These are phyloP conservation scores for Danaus melanippus DNA, from an alignment of 1,140 invertebrate genomes.

Conservation along the genomic window DNA sequence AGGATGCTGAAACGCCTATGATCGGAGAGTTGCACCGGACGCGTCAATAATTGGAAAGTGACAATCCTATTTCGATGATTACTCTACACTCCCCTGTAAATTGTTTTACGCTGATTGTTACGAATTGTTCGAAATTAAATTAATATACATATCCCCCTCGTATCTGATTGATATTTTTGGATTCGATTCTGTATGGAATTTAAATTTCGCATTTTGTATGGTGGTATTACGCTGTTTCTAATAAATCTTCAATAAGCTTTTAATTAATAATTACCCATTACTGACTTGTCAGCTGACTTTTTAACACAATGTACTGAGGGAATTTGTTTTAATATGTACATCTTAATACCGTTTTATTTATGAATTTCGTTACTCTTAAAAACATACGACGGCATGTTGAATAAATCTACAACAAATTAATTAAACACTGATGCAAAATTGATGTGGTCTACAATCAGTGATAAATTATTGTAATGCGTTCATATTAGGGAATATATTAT, in stretches of 20 bases:
- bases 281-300: too few species aligned
- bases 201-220: conserved; percentile 4
- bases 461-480: conserved; percentile 15
- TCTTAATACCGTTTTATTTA: too few species aligned
- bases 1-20: conserved; percentile 25
- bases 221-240: too few species aligned
- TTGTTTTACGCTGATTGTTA: conserved; percentile 47
- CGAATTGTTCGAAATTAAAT: conserved; percentile 35
- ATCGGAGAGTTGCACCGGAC: conserved; percentile 34
- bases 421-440: conserved; percentile 9
- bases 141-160: conserved; percentile 22
- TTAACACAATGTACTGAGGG: too few species aligned
- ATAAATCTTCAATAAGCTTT: too few species aligned
- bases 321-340: too few species aligned
- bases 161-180: conserved; percentile 21
- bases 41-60: conserved; percentile 60
- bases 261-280: too few species aligned
- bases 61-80: conserved; percentile 67
- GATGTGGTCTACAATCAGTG: conserved; percentile 17
- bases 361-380: too few species aligned
- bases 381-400: too few species aligned
- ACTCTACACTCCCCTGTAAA: conserved; percentile 45
- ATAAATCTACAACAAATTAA: too few species aligned
- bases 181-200: conserved; percentile 15
- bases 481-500: conserved; percentile 18